A percentile compares a stretch with the other conserved stretches of the same genome.
Evolutionary conservation across 2,797 vertebrate species (phyloP).

Genomic region (Ptychadena robeensis): DNA sequence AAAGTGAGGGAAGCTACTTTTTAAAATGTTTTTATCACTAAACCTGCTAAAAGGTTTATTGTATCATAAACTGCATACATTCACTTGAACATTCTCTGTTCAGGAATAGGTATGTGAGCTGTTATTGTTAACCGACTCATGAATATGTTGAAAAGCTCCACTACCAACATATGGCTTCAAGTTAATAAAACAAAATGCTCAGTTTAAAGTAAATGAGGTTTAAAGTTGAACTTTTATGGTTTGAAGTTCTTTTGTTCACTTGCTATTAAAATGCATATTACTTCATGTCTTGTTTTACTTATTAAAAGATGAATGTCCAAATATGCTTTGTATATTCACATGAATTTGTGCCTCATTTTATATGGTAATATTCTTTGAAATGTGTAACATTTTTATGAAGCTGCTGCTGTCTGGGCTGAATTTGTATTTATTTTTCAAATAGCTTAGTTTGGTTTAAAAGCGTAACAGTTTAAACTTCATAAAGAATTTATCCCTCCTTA

Average conservation of each 20-base stretch:
- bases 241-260: neutral
- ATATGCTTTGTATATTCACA: no score
- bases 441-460: no score
- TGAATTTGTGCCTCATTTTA: no score
- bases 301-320: no score
- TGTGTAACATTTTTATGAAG: no score
- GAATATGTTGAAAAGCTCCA: neutral
- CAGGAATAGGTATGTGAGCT: neutral
- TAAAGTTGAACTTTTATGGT: neutral
- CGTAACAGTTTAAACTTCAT: no score
- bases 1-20: neutral
- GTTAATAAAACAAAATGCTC: constrained; percentile 18
- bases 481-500: no score
- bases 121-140: constrained; percentile 19
- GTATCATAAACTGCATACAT: neutral
- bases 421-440: no score
- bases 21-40: neutral
- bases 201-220: constrained; percentile 19
- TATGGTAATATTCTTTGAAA: no score
- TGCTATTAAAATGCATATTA: neutral
- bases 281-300: neutral
- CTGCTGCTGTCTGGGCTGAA: no score
- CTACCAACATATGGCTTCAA: constrained; percentile 28
- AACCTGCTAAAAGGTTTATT: neutral
- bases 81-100: neutral